Evolutionary conservation across 2,888 invertebrate genomes (phyloP).

Genomic region (Spicauda simplicius): DNA sequence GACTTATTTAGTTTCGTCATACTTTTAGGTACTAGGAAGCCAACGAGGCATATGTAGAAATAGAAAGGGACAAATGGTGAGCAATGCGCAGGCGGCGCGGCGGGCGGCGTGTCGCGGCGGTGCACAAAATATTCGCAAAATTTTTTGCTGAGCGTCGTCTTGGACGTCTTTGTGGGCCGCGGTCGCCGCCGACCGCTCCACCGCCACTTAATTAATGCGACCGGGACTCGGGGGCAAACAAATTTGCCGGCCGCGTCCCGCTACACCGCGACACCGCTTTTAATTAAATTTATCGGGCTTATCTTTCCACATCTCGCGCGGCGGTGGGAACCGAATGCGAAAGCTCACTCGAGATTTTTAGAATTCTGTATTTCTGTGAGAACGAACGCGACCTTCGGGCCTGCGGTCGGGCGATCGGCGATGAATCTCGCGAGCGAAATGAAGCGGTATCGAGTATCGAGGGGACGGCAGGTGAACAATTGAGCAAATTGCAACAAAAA

Average conservation of each 20-base stretch:
- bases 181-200: conserved; percentile 31
- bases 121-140: conserved; percentile 36
- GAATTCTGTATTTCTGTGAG: conserved; percentile 68
- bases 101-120: conserved; percentile 9
- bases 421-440: conserved; percentile 45
- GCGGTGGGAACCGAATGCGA: conserved; percentile 72
- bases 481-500: conserved; percentile 64
- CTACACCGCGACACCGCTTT: conserved; percentile 58
- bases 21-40: no score
- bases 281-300: conserved; percentile 82
- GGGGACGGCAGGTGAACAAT: conserved; percentile 53
- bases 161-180: conserved; percentile 52
- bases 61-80: neutral
- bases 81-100: neutral
- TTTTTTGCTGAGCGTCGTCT: conserved; percentile 43
- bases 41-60: neutral
- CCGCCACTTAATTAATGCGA: conserved; percentile 72
- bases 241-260: conserved; percentile 60
- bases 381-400: conserved; percentile 47
- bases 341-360: conserved; percentile 63
- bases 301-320: conserved; percentile 64
- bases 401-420: conserved; percentile 21
- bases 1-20: no score
- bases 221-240: conserved; percentile 64
- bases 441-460: conserved; percentile 49